Evolutionary conservation across 2,113 vertebrate species (phyloP), one percentile per base, ranked within the genome.

Genomic region (Stigmatopora argus): DNA sequence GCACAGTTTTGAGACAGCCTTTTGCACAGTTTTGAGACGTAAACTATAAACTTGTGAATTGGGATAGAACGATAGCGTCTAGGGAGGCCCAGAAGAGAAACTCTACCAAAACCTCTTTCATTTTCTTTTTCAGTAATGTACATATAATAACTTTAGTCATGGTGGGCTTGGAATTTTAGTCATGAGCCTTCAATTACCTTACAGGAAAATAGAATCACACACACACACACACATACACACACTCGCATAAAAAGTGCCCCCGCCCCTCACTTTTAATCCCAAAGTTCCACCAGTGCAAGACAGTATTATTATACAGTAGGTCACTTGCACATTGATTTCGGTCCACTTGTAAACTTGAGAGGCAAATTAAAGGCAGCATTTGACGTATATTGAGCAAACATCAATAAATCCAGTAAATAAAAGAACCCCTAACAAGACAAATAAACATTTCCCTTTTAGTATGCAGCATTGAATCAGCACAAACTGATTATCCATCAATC

Each of bases 401-500:
- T 74, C 60, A 53, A 14, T 73, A 68, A 68, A 68, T 52, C 14
- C 46, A 17, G 14, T 48, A 69, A 59, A 66, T 65, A 76, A 26
- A 57, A 69, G 62, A 66, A 72, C 66, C 44, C 18, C 45, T 15
- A 45, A 49, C 21, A 48, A 71, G 34, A 78, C 66, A 67, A 74
- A 67, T 66, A 71, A 71, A 65, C 18, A 44, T 77, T 75, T 79
- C 74, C 78, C 75, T 74, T 65, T 72, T 45, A 78, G 71, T 81
- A 74, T 66, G 72, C 26, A 10, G 68, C 9, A n/a, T 69, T 71
- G 72, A 85, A 76, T 84, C 85, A 85, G 84, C 83, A 80, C 81
- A 83, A 86, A 74, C 76, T 83, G 86, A 87, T 86, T 86, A 84
- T 77, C 77, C 14, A 70, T 83, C 81, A 82, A 79, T 89, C 86